Percentiles rank a stretch among this genome's conserved stretches.
Conservation (phyloP, 2,888 invertebrate genomes). For the Ectemnius lituratus region DNA sequence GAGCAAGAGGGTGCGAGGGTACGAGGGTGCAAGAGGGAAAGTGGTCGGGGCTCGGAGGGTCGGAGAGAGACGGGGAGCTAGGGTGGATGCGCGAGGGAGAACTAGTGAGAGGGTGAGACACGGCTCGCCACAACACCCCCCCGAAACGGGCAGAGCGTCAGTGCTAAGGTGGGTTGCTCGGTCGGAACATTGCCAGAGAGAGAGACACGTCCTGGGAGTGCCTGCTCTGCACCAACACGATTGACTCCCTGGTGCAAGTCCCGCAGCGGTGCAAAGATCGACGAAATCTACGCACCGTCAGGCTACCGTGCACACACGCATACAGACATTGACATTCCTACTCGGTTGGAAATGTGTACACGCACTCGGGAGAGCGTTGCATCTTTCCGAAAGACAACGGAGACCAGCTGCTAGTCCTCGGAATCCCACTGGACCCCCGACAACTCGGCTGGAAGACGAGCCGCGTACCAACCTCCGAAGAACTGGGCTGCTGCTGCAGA, state of each 20-base stretch:
- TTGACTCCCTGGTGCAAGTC: slow-evolving; percentile 56
- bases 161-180: slow-evolving; percentile 76
- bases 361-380: slow-evolving; percentile 20
- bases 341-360: slow-evolving; percentile 2
- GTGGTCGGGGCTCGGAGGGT: too few relatives aligned
- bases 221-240: slow-evolving; percentile 62
- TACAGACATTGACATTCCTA: slow-evolving; percentile 11
- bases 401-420: slow-evolving; percentile 19
- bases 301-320: slow-evolving; percentile 30
- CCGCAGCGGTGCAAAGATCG: slow-evolving; percentile 55
- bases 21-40: too few relatives aligned
- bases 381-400: slow-evolving; percentile 6
- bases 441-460: slow-evolving; percentile 20
- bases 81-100: slow-evolving; percentile 40
- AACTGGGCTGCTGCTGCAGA: background rate
- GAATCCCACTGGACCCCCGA: slow-evolving; percentile 7
- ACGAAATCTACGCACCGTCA: slow-evolving; percentile 42
- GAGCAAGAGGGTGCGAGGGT: slow-evolving; percentile 29
- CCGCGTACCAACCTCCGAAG: background rate
- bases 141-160: slow-evolving; percentile 74
- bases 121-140: slow-evolving; percentile 73
- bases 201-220: slow-evolving; percentile 75
- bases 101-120: slow-evolving; percentile 54
- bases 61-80: slow-evolving; percentile 16
- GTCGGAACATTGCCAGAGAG: slow-evolving; percentile 73